Evolutionary conservation across 2,113 vertebrate species (phyloP).

Genomic region (Herpailurus yagouaroundi): DNA sequence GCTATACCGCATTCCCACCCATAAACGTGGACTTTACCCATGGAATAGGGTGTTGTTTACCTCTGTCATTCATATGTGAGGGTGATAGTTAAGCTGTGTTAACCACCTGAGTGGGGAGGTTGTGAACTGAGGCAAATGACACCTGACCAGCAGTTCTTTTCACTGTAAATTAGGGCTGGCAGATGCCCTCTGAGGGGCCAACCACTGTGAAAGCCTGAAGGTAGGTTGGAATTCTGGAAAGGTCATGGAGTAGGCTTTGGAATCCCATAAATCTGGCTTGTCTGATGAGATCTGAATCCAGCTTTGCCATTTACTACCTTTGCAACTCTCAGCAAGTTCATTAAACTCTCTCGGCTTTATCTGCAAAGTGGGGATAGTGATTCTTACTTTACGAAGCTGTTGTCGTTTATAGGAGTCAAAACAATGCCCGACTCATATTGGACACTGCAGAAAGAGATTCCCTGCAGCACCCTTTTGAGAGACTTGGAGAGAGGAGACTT

Average conservation of each 20-base stretch:
- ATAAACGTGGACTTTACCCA: neutral
- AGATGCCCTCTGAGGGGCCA: neutral
- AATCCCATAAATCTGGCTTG: neutral
- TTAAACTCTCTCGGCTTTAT: neutral
- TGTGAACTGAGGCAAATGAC: neutral
- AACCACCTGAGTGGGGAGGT: neutral
- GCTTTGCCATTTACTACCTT: neutral
- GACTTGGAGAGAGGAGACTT: neutral
- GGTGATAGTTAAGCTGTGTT: neutral
- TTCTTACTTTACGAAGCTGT: neutral
- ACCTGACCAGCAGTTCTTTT: neutral
- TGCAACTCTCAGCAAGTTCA: neutral
- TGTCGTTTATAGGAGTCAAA: neutral
- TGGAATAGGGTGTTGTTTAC: neutral
- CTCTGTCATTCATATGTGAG: neutral
- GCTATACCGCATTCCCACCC: neutral
- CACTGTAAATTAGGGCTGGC: neutral
- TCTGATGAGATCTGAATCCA: neutral
- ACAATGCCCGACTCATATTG: neutral
- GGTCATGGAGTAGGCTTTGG: neutral
- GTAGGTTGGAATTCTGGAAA: slow-evolving; percentile 11
- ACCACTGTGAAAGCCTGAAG: neutral
- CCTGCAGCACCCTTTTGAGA: neutral
- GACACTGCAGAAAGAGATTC: neutral
- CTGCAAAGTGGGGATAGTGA: neutral